Evolutionary conservation across 2,113 vertebrate species (phyloP), one percentile per base, ranked within the genome.

Genomic region (Cyanoramphus novaezelandiae): DNA sequence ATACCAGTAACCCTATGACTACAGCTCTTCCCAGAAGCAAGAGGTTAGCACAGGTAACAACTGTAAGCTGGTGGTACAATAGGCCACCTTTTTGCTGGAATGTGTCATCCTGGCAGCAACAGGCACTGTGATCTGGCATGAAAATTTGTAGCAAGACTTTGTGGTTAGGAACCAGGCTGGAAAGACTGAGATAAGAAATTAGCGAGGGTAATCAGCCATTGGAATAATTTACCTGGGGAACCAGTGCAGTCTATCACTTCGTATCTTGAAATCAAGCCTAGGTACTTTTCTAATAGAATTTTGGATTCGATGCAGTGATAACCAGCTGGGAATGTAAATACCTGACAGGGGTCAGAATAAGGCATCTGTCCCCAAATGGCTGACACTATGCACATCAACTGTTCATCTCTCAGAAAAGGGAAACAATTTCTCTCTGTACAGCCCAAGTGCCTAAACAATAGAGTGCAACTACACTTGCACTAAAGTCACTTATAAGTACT

Each of bases 221-320:
- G 53, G 85, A 88, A 90, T 93, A 88, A 96, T 95, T 94, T 68
- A 96, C 63, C 85, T 0, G 35, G 49, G 82, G 68, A 96, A 96
- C 75, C 47, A 88, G 85, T n/a, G 79, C 43, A 83, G 43, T 53
- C 85, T 90, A 93, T 82, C 49, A 52, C 52, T 53, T 37, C 13
- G 5, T 86, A 87, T 88, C 78, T 88, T 82, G 46, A 90, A 96
- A 93, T 96, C 82, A 94, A 88, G 85, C 82, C 85, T 8, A 37
- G 31, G 39, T 53, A 62, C 71, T 90, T 93, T 72, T 91, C 78
- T 80, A 80, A 67, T 18, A 93, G 71, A 92, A 80, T 93, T 93
- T 33, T 67, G 71, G 59, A 80, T 88, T 62, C 0, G 1, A 69
- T 31, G 46, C 29, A 67, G 63, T 4, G 46, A 88, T 93, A 91